phyloP scores from a whole-genome alignment of 1,140 invertebrate genomes.

The Philopotamus ludificatus region DNA sequence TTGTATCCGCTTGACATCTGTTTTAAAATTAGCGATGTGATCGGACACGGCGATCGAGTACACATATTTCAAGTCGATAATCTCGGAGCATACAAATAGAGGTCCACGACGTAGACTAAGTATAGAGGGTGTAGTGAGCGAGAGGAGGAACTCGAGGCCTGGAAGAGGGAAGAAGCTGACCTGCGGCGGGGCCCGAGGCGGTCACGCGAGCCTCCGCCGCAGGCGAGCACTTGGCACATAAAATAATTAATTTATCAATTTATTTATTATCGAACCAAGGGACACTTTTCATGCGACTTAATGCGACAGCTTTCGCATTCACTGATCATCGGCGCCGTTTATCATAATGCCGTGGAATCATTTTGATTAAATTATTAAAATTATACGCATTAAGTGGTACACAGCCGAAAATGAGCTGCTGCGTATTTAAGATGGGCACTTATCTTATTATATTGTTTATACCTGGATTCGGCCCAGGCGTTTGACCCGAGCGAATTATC shows the following conservation, averaged over 20 bases:
- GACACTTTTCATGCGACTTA: too few relatives aligned
- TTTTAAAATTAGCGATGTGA: not conserved
- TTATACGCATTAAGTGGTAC: too few relatives aligned
- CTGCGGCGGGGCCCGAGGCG: conserved; percentile 17
- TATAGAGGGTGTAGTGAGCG: not conserved
- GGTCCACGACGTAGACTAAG: not conserved
- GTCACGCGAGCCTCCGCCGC: conserved; percentile 29
- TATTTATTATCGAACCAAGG: not conserved
- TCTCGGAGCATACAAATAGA: not conserved
- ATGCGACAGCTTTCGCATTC: too few relatives aligned
- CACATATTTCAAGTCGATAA: not conserved
- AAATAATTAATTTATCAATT: not conserved
- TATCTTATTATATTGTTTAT: not conserved
- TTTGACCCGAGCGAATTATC: conserved; percentile 16
- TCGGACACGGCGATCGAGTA: not conserved
- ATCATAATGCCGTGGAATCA: too few relatives aligned
- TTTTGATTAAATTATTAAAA: too few relatives aligned
- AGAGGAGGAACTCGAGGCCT: not conserved
- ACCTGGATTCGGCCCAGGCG: conserved; percentile 16
- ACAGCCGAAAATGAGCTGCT: too few relatives aligned
- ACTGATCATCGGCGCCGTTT: too few relatives aligned
- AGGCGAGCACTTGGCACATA: conserved; percentile 10
- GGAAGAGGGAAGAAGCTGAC: conserved; percentile 21
- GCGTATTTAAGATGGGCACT: too few relatives aligned
- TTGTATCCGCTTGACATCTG: too few relatives aligned